A percentile compares a stretch with the other conserved stretches of the same genome.
phyloP scores from a whole-genome alignment of 2,888 invertebrate genomes.

The Lithophane socia region DNA sequence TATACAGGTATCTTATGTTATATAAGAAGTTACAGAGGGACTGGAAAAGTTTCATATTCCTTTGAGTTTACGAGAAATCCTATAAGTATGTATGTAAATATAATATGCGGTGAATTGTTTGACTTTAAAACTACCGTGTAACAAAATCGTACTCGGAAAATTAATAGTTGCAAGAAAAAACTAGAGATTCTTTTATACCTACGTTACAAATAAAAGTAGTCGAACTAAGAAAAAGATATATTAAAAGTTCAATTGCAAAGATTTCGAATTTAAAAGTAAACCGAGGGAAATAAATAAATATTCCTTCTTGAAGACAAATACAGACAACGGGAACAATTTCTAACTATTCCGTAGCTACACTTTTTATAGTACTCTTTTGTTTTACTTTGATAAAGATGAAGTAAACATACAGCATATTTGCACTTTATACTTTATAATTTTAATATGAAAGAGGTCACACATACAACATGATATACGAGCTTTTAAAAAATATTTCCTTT shows the following conservation, averaged over 20 bases:
- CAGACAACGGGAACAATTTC: slow-evolving; percentile 1
- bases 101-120: neutral
- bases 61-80: neutral
- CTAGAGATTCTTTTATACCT: too few relatives aligned
- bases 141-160: slow-evolving; percentile 17
- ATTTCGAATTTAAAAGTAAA: slow-evolving; percentile 18
- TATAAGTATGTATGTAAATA: slow-evolving; percentile 1
- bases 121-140: slow-evolving; percentile 5
- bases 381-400: neutral
- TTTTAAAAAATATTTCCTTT: slow-evolving; percentile 3
- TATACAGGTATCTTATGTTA: slow-evolving; percentile 26
- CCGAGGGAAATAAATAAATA: slow-evolving; percentile 12
- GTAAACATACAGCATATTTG: too few relatives aligned
- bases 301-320: slow-evolving; percentile 4
- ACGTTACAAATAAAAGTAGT: slow-evolving; percentile 18
- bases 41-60: slow-evolving; percentile 6
- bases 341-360: slow-evolving; percentile 1
- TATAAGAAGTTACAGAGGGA: neutral
- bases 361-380: slow-evolving; percentile 2
- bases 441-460: neutral
- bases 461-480: neutral
- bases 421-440: neutral
- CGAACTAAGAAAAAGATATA: slow-evolving; percentile 22
- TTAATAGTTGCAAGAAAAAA: neutral
- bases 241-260: slow-evolving; percentile 32